A percentile compares a stretch with the other conserved stretches of the same genome.
phyloP scores from a whole-genome alignment of 2,113 vertebrate species.

The Hyla sarda region DNA sequence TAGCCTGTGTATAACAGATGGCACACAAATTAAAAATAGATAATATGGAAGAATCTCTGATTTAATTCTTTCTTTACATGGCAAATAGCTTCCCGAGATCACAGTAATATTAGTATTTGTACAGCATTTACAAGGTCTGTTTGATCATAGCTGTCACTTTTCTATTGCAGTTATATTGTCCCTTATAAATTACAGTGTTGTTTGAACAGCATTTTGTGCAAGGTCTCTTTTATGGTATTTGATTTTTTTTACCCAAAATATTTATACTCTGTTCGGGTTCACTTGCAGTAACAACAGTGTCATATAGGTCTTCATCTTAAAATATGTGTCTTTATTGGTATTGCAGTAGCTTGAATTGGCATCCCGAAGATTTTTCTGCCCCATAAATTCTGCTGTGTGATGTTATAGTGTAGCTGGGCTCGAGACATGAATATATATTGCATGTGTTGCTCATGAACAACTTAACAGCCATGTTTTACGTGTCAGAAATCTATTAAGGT shows the following conservation, averaged over 20 bases:
- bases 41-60: slow-evolving; percentile 46
- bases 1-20: slow-evolving; percentile 37
- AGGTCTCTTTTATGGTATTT: not conserved
- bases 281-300: not conserved
- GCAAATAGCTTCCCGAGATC: not conserved
- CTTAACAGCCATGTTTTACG: not conserved
- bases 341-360: not conserved
- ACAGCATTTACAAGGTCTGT: not conserved
- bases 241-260: not conserved
- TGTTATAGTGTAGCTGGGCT: not conserved
- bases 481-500: not conserved
- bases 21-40: slow-evolving; percentile 48
- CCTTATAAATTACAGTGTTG: not conserved
- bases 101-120: not conserved
- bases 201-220: not conserved
- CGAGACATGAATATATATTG: slow-evolving; percentile 13
- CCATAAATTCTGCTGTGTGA: not conserved
- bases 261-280: not conserved
- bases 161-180: not conserved
- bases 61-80: slow-evolving; percentile 32
- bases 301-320: slow-evolving; percentile 4
- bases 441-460: slow-evolving; percentile 3
- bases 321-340: slow-evolving; percentile 15
- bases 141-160: not conserved
- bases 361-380: slow-evolving; percentile 14